Evolutionary conservation across 2,113 vertebrate genomes (phyloP).

Genomic region (Pomatostomus ruficeps): DNA sequence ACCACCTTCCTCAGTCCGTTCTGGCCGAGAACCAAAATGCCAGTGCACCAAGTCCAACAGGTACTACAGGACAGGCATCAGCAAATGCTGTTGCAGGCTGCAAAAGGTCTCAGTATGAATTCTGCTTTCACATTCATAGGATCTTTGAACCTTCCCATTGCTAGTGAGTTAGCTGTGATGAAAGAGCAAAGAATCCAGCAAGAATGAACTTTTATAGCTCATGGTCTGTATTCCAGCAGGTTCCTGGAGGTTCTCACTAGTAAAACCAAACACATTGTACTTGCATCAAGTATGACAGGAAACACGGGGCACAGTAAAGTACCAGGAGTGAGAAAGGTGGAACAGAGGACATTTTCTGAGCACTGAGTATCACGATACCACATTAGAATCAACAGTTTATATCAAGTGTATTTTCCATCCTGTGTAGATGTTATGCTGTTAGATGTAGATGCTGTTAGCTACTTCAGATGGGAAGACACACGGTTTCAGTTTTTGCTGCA

Average conservation of each 20-base stretch:
- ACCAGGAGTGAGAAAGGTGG: fast-evolving
- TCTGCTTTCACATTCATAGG: neutral
- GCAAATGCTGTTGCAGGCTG: neutral
- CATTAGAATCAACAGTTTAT: neutral
- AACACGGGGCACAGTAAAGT: neutral
- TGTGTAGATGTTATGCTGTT: neutral
- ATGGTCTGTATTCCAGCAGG: neutral
- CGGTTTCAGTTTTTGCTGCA: neutral
- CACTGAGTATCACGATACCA: fast-evolving
- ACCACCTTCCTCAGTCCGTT: neutral
- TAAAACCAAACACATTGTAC: neutral
- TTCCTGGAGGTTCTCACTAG: neutral
- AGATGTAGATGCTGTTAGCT: neutral
- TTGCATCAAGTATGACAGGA: neutral
- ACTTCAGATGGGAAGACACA: neutral
- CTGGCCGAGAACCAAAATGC: neutral
- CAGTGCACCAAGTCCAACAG: neutral
- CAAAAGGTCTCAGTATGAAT: neutral
- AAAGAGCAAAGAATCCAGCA: neutral
- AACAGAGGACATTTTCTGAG: neutral
- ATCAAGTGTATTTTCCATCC: neutral
- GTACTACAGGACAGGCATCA: neutral
- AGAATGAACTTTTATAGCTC: neutral
- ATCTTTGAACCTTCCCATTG: neutral
- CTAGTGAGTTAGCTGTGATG: neutral